Base-by-base conservation (phyloP, 2,113 vertebrate species). In the Oreochromis aureus region DNA sequence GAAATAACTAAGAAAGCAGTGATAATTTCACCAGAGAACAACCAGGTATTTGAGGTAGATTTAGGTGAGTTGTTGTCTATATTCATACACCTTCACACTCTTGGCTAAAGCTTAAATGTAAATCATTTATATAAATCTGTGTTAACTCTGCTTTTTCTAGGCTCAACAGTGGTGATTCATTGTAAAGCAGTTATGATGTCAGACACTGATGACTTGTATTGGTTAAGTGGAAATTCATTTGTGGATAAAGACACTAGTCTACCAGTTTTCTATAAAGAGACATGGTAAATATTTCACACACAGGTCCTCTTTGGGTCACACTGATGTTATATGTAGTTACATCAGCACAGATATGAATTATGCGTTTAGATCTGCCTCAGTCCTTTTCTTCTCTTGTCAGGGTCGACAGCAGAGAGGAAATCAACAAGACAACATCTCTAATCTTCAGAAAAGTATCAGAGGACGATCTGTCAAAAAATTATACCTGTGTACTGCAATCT, bases 61-160 rank as follows among this genome's bases (percentile, higher is more conserved):
- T 16, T 95, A 24, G 94, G 95, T 96, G 89, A 95, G 85, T 82
- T n/a, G n/a, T n/a, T n/a, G n/a, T n/a, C n/a, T n/a, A n/a, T n/a
- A n/a, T n/a, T n/a, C n/a, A n/a, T n/a, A n/a, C n/a, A 36, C 24
- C 11, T 10, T 7, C 9, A 16, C 16, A 41, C 10, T 30, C 10
- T 19, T 66, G 18, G 34, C 6, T 66, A n/a, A 66, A 24, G 22
- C 7, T 73, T 61, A 7, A 39, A 79, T 51, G n/a, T 39, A 15
- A 8, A 51, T 22, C 5, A 0, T 11, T 24, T 27, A 27, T 3
- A 27, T 27, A 27, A 27, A 27, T 27, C 6, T 66, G 5, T 81
- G 3, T 54, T 1, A 48, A 71, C 8, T 44, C 15, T 82, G 9
- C 24, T 83, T 86, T 79, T 80, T 90, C 7, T 22, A 96, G 95